Evolutionary conservation across 2,797 vertebrate species (phyloP).

Genomic region (Galaxias olidus): DNA sequence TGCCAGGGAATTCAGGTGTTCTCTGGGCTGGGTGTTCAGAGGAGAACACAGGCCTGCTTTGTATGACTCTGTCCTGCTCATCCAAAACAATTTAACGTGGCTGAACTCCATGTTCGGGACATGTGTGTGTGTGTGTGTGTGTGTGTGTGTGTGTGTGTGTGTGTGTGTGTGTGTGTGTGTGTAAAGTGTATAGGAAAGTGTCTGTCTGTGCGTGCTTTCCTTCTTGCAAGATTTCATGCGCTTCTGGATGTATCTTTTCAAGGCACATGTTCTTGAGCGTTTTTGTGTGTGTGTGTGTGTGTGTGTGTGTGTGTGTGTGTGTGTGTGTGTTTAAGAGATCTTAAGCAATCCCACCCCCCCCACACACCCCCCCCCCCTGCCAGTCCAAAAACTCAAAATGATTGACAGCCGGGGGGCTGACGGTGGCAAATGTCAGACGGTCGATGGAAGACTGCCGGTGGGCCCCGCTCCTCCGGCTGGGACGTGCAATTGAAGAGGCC

Average conservation of each 20-base stretch:
- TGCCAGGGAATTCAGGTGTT: slow-evolving; percentile 33
- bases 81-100: slow-evolving; percentile 2
- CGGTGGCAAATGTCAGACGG: slow-evolving; percentile 11
- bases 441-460: slow-evolving; percentile 8
- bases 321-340: background rate
- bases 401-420: slow-evolving; percentile 27
- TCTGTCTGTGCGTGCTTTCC: too few relatives aligned
- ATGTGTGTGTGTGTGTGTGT: background rate
- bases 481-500: too few relatives aligned
- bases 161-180: background rate
- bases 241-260: too few relatives aligned
- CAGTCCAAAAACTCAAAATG: slow-evolving; percentile 20
- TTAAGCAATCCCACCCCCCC: background rate
- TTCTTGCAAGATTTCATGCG: too few relatives aligned
- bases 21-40: slow-evolving; percentile 8
- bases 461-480: too few relatives aligned
- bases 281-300: background rate
- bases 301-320: background rate
- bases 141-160: background rate
- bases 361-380: slow-evolving; percentile 18
- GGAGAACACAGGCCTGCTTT: slow-evolving; percentile 28
- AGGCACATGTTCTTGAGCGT: background rate
- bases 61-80: slow-evolving; percentile 5
- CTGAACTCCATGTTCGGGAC: background rate
- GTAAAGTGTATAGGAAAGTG: too few relatives aligned